Percentiles rank a stretch among this genome's conserved stretches.
Conservation (phyloP, 2,113 vertebrate species). For the Hiodon alosoides region DNA sequence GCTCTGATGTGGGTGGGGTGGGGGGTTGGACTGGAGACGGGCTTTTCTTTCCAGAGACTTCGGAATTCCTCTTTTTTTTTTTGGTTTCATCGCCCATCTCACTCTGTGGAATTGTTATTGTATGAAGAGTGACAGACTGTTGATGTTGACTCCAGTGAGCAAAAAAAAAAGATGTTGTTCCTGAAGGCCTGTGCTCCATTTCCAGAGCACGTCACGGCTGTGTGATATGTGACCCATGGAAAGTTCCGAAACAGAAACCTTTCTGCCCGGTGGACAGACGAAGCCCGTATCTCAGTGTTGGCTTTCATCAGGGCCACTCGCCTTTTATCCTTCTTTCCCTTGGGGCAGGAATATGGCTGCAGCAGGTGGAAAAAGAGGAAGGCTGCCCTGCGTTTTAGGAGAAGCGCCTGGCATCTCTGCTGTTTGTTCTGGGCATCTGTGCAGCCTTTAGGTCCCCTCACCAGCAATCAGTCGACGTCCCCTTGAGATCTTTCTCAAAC, state of each 20-base stretch:
- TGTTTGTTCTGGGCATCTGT: constrained; percentile 51
- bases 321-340: constrained; percentile 5
- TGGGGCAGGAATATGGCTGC: constrained; percentile 40
- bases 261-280: constrained; percentile 1
- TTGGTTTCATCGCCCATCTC: constrained; percentile 1
- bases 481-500: no score
- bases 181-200: neutral
- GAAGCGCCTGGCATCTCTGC: constrained; percentile 68
- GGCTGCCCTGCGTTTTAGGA: constrained; percentile 41
- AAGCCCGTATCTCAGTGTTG: no score
- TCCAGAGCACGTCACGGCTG: constrained; percentile 25
- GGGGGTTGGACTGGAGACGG: constrained; percentile 20
- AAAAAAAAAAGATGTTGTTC: neutral
- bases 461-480: constrained; percentile 43
- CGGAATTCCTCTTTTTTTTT: neutral
- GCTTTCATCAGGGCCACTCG: neutral
- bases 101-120: constrained; percentile 6
- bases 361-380: constrained; percentile 26
- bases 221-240: neutral
- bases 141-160: neutral
- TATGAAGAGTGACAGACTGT: neutral
- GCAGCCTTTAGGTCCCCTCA: constrained; percentile 44
- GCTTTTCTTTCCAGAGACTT: neutral
- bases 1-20: rapidly evolving
- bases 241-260: constrained; percentile 15